Conservation (phyloP, 2,888 invertebrate species). For the Lumbricus terrestris region DNA sequence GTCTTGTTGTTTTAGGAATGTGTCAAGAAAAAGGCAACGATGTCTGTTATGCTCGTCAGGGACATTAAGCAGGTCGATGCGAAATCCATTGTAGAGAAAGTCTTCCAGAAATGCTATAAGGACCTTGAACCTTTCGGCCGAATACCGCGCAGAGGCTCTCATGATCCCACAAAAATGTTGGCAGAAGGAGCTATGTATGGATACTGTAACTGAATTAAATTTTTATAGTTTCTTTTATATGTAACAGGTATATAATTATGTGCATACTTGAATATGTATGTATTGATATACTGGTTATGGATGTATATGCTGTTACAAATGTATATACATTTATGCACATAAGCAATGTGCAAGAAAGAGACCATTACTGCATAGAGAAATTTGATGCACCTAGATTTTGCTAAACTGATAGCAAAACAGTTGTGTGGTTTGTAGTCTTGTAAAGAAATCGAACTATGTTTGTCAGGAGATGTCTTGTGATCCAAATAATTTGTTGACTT, state of each 20-base stretch:
- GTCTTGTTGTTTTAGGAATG: conserved; percentile 65
- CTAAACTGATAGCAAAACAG: background rate
- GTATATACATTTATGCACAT: background rate
- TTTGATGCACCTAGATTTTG: background rate
- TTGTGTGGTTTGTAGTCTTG: background rate
- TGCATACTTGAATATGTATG: background rate
- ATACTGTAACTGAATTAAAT: conserved; percentile 36
- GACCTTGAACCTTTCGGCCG: conserved; percentile 87
- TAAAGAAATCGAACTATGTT: too few species aligned
- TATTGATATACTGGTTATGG: background rate
- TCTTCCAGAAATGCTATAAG: conserved; percentile 84
- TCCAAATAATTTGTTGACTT: background rate
- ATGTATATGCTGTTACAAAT: background rate
- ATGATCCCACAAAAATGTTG: conserved; percentile 45
- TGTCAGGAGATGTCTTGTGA: background rate
- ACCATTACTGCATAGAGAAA: background rate
- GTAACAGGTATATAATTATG: background rate
- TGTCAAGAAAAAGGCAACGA: conserved; percentile 82
- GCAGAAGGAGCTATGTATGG: conserved; percentile 50
- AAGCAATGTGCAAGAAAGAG: background rate
- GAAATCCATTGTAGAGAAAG: conserved; percentile 75
- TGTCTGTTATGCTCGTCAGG: conserved; percentile 79
- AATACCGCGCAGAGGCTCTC: conserved; percentile 44
- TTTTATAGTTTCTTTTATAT: background rate
- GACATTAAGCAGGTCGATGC: conserved; percentile 74